A percentile compares a stretch with the other conserved stretches of the same genome.
phyloP scores from a whole-genome alignment of 2,888 invertebrate genomes.

The Corbicula japonica region DNA sequence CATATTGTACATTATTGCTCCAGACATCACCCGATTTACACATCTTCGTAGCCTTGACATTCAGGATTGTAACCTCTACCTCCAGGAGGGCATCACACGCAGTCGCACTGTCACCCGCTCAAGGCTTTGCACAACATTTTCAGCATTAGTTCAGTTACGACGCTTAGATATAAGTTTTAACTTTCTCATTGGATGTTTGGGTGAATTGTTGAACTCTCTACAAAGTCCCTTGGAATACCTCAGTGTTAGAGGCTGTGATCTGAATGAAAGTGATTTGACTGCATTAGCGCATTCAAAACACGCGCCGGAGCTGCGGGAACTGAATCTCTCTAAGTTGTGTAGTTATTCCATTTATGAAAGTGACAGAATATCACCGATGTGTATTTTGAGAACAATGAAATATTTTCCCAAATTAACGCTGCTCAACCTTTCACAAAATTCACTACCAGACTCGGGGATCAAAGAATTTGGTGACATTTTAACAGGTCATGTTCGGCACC shows the following conservation, averaged over 20 bases:
- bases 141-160: slow-evolving; percentile 51
- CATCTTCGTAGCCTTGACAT: slow-evolving; percentile 74
- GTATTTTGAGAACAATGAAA: slow-evolving; percentile 70
- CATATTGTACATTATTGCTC: slow-evolving; percentile 73
- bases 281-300: slow-evolving; percentile 73
- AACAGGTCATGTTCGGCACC: slow-evolving; percentile 44
- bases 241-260: slow-evolving; percentile 78
- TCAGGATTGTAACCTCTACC: slow-evolving; percentile 80
- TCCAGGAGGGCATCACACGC: slow-evolving; percentile 79
- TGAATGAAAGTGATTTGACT: slow-evolving; percentile 74
- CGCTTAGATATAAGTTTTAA: slow-evolving; percentile 79
- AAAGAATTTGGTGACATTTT: slow-evolving; percentile 71
- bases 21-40: slow-evolving; percentile 71
- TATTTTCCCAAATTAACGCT: slow-evolving; percentile 73
- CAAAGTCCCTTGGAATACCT: slow-evolving; percentile 74
- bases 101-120: slow-evolving; percentile 72
- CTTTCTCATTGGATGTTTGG: slow-evolving; percentile 78
- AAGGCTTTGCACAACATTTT: slow-evolving; percentile 57
- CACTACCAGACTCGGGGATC: slow-evolving; percentile 70
- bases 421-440: slow-evolving; percentile 78
- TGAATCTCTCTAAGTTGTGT: slow-evolving; percentile 79
- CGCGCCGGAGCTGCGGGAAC: slow-evolving; percentile 70
- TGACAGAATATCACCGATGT: slow-evolving; percentile 72
- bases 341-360: slow-evolving; percentile 77
- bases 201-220: slow-evolving; percentile 74